Conservation (phyloP, 2,113 vertebrate species). For the Choloepus hoffmanni region DNA sequence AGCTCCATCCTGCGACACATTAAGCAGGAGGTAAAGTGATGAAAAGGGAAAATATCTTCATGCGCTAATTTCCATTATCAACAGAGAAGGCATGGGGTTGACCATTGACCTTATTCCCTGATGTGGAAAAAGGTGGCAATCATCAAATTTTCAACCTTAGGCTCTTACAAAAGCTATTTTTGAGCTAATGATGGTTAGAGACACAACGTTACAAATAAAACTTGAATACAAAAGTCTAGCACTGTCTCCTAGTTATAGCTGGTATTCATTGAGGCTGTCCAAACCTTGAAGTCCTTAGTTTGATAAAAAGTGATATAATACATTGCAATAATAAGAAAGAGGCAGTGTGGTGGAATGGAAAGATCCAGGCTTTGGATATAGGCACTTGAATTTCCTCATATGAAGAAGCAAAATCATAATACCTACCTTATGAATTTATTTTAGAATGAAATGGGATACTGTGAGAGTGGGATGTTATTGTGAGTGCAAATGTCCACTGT, state of each 20-base stretch:
- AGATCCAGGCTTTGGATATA: neutral
- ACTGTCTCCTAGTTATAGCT: neutral
- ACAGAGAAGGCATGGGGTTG: constrained; percentile 46
- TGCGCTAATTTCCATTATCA: constrained; percentile 56
- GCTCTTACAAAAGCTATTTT: constrained; percentile 43
- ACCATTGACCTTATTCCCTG: constrained; percentile 59
- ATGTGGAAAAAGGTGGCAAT: constrained; percentile 55
- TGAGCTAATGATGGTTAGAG: constrained; percentile 53
- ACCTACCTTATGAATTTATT: neutral
- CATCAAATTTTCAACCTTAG: constrained; percentile 46
- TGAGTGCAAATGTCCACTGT: neutral
- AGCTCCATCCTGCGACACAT: constrained; percentile 51
- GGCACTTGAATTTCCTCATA: constrained; percentile 11
- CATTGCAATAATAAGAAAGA: constrained; percentile 34
- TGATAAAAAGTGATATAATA: neutral
- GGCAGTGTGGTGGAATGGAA: neutral
- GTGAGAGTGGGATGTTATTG: neutral
- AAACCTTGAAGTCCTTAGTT: constrained; percentile 13
- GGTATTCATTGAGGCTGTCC: neutral
- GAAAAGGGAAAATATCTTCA: constrained; percentile 46
- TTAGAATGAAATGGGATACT: neutral
- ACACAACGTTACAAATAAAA: constrained; percentile 57
- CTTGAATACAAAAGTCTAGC: constrained; percentile 17
- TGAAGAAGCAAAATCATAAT: constrained; percentile 42
- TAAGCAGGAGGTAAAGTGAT: constrained; percentile 39